phyloP scores from a whole-genome alignment of 2,888 invertebrate genomes.

The Esperia sulphurella region DNA sequence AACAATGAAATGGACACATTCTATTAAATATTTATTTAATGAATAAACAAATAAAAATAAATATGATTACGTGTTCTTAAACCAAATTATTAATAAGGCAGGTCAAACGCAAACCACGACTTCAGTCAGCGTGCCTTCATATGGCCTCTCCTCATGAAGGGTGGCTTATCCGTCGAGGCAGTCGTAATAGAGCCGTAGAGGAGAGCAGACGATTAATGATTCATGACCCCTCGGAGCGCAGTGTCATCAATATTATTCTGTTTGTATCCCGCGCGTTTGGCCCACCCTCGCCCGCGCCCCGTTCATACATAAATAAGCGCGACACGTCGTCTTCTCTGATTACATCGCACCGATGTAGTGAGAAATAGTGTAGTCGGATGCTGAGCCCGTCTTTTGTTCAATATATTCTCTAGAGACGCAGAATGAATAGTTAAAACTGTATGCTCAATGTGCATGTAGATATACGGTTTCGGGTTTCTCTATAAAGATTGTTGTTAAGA shows the following conservation, averaged over 20 bases:
- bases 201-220: constrained; percentile 78
- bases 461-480: constrained; percentile 77
- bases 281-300: constrained; percentile 75
- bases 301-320: constrained; percentile 79
- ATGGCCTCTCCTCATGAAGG: constrained; percentile 57
- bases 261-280: constrained; percentile 75
- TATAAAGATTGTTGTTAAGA: constrained; percentile 71
- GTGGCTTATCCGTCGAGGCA: constrained; percentile 71
- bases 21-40: too few species aligned
- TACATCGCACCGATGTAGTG: constrained; percentile 79
- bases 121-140: constrained; percentile 5
- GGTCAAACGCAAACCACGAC: background rate
- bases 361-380: constrained; percentile 77
- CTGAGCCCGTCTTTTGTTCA: constrained; percentile 75
- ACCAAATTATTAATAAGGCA: background rate
- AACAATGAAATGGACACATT: too few species aligned
- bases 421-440: constrained; percentile 74
- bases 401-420: constrained; percentile 67
- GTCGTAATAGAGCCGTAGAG: constrained; percentile 77
- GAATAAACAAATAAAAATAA: too few species aligned
- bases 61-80: background rate
- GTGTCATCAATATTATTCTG: constrained; percentile 80
- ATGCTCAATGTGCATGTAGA: constrained; percentile 70
- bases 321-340: constrained; percentile 80
- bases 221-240: constrained; percentile 78